Evolutionary conservation across 2,113 vertebrate species (phyloP).

Genomic region (Callithrix jacchus): DNA sequence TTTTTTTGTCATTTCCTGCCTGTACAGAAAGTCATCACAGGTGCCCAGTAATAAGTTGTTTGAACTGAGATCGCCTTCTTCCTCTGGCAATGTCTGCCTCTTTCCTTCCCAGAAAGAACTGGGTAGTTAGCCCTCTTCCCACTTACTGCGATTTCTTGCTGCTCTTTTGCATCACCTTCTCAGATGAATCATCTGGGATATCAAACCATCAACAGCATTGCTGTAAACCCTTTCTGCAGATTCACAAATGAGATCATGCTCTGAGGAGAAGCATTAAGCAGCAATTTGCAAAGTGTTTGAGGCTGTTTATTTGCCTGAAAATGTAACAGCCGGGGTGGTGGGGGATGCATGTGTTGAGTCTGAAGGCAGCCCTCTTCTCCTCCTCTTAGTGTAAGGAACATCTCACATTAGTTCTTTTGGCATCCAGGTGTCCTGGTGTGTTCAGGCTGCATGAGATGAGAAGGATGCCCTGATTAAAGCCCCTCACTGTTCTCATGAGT

Average conservation of each 20-base stretch:
- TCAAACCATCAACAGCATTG: constrained; percentile 72
- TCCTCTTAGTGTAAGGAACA: neutral
- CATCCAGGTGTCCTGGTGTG: accelerated
- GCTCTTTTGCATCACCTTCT: constrained; percentile 83
- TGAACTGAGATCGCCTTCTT: constrained; percentile 59
- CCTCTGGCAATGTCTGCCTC: constrained; percentile 65
- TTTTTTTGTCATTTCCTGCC: constrained; percentile 42
- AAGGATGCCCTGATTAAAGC: too few species aligned
- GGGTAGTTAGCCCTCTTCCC: constrained; percentile 69
- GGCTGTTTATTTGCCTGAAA: constrained; percentile 56
- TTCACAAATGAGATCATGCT: constrained; percentile 80
- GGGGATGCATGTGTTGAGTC: neutral
- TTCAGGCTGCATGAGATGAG: neutral
- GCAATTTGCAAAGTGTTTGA: constrained; percentile 51
- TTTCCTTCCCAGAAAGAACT: constrained; percentile 71
- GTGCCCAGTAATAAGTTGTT: constrained; percentile 58
- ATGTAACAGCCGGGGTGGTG: neutral
- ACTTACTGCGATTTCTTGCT: constrained; percentile 72
- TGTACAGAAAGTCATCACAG: constrained; percentile 69
- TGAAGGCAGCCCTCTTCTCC: neutral
- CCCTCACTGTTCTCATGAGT: neutral
- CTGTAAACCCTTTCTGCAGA: constrained; percentile 80
- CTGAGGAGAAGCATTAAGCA: constrained; percentile 77
- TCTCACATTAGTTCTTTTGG: neutral
- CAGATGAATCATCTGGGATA: constrained; percentile 84